These are phyloP conservation scores for Cryptophagus acutangulus DNA, from an alignment of 2,888 invertebrate species.

Conservation along the genomic window DNA sequence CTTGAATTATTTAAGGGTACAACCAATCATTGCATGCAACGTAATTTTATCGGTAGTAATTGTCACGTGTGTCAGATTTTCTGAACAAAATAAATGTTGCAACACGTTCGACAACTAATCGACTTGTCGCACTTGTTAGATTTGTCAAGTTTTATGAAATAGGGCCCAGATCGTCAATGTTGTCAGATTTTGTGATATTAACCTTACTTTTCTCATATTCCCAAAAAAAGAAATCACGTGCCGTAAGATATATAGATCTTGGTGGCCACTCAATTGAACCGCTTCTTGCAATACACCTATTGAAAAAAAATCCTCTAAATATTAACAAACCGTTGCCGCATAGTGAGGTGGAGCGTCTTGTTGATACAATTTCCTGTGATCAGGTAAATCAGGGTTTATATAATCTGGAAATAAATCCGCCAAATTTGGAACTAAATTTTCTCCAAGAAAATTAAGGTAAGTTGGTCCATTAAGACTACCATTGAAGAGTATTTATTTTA, in stretches of 20 bases:
- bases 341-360: slow-evolving; percentile 1
- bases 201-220: not conserved
- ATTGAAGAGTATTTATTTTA: not conserved
- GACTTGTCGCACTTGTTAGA: no score
- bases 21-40: no score
- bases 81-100: no score
- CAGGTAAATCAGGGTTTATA: not conserved
- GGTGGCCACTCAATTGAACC: not conserved
- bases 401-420: no score
- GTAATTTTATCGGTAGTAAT: no score
- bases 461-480: not conserved
- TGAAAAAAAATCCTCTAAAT: not conserved
- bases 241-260: not conserved
- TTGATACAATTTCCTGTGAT: not conserved
- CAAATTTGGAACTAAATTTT: no score
- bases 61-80: no score
- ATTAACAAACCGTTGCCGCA: not conserved
- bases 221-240: not conserved
- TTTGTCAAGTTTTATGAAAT: no score
- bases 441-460: not conserved
- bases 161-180: no score
- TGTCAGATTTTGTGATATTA: no score
- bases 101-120: no score
- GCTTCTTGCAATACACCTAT: not conserved
- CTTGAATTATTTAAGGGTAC: no score